Evolutionary conservation across 1,140 invertebrate species (phyloP), one percentile per base, ranked within the genome.

Genomic region (Yoshiicerus persimilis): DNA sequence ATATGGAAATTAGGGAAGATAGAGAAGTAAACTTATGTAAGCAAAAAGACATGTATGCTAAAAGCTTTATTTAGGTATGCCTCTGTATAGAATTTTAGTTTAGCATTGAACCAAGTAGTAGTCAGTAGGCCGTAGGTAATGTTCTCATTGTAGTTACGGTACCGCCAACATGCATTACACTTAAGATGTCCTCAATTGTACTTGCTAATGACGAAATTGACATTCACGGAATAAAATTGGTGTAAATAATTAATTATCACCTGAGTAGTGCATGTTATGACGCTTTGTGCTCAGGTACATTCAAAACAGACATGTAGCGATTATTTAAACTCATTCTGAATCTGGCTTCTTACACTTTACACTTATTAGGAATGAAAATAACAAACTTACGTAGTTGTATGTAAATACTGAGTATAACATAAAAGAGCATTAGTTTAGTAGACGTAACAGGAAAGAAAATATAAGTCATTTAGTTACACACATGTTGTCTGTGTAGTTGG

Each of bases 211-310:
- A 84, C 39, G 83, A 56, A 23, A 47, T 84, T 56, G 83, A 30
- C 83, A 84, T 56, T 47, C 83, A 47, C 47, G 83, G 38, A 47
- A 36, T 47, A 84, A 84, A 41, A 84, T 84, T 84, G 16, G 41
- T 84, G 38, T 47, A 41, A 41, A 84, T 84, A 84, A 47, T 84
- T 56, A 84, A 47, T 84, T 84, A 84, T 56, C 83, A 84, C 83
- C 83, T 47, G 39, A 84, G 41, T 56, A 56, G 83, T 84, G 75
- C 75, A 80, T 80, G 75, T 36, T 32, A n/a, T 38, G 30, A 23
- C 34, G 70, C 13, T 70, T 16, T 70, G 25, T 13, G 25, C 66
- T 30, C 27, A 70, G 66, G 10, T 16, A 70, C n/a, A n/a, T n/a
- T n/a, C n/a, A n/a, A n/a, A n/a, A n/a, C n/a, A n/a, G n/a, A n/a